These are phyloP conservation scores for Rynchops niger DNA, from an alignment of 2,113 vertebrate species.

Conservation along the genomic window DNA sequence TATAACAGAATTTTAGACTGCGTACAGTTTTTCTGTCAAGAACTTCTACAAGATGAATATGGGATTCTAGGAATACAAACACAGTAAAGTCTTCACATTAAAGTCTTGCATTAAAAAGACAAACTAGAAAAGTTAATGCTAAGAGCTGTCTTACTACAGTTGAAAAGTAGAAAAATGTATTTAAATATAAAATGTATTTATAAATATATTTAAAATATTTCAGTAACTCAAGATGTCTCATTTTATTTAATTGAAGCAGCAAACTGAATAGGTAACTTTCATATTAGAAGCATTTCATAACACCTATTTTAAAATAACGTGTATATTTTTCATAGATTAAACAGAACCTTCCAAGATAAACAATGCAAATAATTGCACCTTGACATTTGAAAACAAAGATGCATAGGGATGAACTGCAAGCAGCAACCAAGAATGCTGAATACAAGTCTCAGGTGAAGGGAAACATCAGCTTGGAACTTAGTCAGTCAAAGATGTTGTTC, in stretches of 20 bases:
- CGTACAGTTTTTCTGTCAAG: not conserved
- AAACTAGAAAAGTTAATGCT: not conserved
- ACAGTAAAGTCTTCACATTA: not conserved
- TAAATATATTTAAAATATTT: not conserved
- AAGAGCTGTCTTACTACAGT: not conserved
- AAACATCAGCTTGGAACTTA: not conserved
- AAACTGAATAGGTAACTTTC: not conserved
- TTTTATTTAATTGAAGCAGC: not conserved
- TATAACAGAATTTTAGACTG: not conserved
- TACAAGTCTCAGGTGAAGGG: not conserved
- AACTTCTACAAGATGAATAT: not conserved
- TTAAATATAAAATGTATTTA: not conserved
- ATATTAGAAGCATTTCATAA: not conserved
- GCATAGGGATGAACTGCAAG: not conserved
- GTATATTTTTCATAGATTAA: not conserved
- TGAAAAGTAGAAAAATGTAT: not conserved
- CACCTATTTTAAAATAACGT: not conserved
- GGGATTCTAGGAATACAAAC: not conserved
- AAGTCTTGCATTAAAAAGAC: not conserved
- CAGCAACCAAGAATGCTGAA: not conserved
- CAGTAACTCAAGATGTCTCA: not conserved
- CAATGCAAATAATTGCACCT: not conserved
- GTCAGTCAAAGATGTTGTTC: not conserved
- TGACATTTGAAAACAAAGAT: not conserved
- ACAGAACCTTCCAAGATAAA: not conserved